A percentile compares a stretch with the other conserved stretches of the same genome.
These are phyloP conservation scores for Bos indicus DNA, from an alignment of 2,113 vertebrate species.

Conservation along the genomic window DNA sequence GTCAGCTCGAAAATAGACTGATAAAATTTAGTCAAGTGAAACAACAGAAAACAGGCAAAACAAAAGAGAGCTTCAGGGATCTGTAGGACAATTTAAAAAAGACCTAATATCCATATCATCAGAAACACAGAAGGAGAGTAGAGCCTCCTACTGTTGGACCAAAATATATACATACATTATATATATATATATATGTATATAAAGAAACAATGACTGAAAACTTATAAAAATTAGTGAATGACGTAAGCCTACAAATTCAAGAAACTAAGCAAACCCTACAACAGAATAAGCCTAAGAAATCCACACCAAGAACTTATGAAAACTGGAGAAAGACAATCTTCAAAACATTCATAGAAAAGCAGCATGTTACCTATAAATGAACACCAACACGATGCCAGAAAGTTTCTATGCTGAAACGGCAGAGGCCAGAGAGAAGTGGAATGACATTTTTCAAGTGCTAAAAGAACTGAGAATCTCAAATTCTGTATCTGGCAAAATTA, in stretches of 20 bases:
- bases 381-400: not conserved
- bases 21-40: not conserved
- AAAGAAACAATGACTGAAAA: not conserved
- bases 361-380: not conserved
- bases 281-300: not conserved
- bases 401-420: not conserved
- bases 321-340: not conserved
- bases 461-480: not conserved
- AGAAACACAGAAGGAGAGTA: not conserved
- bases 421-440: not conserved
- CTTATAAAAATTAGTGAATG: not conserved
- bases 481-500: not conserved
- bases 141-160: not conserved
- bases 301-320: not conserved
- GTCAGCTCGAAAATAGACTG: not conserved
- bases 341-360: not conserved
- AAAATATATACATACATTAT: not conserved
- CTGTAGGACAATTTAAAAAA: not conserved
- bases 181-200: not conserved
- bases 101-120: not conserved
- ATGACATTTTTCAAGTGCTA: not conserved
- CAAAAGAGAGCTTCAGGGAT: not conserved
- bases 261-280: not conserved
- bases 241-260: not conserved
- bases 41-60: not conserved